Conservation (phyloP, 2,113 vertebrate species). For the Hystrix cristata region DNA sequence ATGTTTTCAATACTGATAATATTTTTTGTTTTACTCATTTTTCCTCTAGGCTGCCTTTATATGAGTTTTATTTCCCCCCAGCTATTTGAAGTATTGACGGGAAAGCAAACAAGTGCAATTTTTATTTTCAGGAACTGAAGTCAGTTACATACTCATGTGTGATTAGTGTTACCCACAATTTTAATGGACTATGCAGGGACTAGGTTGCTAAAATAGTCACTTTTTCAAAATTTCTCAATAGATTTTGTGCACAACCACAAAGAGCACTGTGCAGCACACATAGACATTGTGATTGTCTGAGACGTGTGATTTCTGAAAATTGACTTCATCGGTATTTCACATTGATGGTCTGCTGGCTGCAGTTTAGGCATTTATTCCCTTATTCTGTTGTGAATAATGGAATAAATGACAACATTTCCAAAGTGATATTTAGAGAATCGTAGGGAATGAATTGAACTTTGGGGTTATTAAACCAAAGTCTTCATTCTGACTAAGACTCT, state of each 20-base stretch:
- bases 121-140: constrained; percentile 70
- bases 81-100: neutral
- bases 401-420: constrained; percentile 14
- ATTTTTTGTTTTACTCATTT: constrained; percentile 56
- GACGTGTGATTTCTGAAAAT: neutral
- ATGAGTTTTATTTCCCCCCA: constrained; percentile 68
- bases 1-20: neutral
- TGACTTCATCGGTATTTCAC: constrained; percentile 69
- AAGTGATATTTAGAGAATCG: constrained; percentile 34
- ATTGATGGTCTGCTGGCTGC: constrained; percentile 17
- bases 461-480: neutral
- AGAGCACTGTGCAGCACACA: neutral
- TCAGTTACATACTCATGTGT: constrained; percentile 64
- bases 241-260: constrained; percentile 50
- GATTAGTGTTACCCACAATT: constrained; percentile 64
- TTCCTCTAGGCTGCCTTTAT: neutral
- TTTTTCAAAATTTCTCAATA: constrained; percentile 48
- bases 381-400: neutral
- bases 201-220: constrained; percentile 68
- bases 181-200: constrained; percentile 65
- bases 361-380: neutral
- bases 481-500: constrained; percentile 14
- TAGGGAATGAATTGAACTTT: constrained; percentile 21
- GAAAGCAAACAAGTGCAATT: constrained; percentile 71
- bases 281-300: neutral